A percentile compares a stretch with the other conserved stretches of the same genome.
phyloP scores from a whole-genome alignment of 2,797 vertebrate species.

The Champsocephalus gunnari region DNA sequence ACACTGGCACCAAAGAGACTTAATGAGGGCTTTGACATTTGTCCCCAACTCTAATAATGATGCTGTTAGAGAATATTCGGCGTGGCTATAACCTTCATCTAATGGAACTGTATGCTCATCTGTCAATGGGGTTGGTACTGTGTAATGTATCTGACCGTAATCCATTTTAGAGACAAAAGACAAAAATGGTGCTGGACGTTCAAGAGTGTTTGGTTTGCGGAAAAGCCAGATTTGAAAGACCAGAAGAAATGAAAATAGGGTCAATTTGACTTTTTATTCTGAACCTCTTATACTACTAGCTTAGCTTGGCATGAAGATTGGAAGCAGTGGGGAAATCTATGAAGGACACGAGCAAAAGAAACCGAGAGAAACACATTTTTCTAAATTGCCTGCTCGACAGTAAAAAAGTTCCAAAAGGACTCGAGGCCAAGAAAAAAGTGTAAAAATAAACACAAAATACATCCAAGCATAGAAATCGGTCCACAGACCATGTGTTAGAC shows the following conservation, averaged over 20 bases:
- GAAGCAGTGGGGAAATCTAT: too few species aligned
- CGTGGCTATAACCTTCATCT: constrained; percentile 58
- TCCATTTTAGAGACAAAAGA: constrained; percentile 22
- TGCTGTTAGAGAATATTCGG: constrained; percentile 52
- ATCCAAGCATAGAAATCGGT: constrained; percentile 12
- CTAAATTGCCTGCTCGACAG: background rate
- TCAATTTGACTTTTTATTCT: background rate
- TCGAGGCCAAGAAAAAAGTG: constrained; percentile 12
- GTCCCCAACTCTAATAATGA: constrained; percentile 65
- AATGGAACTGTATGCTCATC: constrained; percentile 53
- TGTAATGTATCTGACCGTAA: constrained; percentile 43
- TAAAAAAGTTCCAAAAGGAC: constrained; percentile 7
- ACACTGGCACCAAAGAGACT: constrained; percentile 65
- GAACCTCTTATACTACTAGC: background rate
- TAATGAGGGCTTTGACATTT: constrained; percentile 76
- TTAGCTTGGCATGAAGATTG: background rate
- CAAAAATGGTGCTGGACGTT: constrained; percentile 8
- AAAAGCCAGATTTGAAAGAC: background rate
- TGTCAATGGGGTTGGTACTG: constrained; percentile 40
- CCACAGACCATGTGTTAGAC: background rate
- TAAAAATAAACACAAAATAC: constrained; percentile 12
- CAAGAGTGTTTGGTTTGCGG: background rate
- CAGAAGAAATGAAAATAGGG: background rate
- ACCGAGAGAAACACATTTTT: too few species aligned
- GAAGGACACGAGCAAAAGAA: too few species aligned